These are phyloP conservation scores for Colossoma macropomum DNA, from an alignment of 2,113 vertebrate genomes.

Conservation along the genomic window DNA sequence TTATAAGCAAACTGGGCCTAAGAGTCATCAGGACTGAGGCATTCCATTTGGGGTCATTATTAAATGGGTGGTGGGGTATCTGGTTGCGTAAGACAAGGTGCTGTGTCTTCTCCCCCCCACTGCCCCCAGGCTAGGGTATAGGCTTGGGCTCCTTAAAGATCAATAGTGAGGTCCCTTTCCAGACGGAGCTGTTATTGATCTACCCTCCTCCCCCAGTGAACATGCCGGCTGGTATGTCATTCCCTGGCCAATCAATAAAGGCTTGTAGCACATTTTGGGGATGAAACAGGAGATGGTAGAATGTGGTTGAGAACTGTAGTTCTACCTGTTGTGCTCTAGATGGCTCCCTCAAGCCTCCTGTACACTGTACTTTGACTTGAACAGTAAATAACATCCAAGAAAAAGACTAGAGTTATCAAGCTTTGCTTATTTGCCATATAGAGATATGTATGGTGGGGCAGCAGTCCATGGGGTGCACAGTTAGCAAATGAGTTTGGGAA, in stretches of 20 bases:
- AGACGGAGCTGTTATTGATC: conserved; percentile 76
- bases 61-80: conserved; percentile 58
- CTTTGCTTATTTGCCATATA: not conserved
- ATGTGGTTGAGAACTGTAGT: conserved; percentile 29
- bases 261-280: conserved; percentile 69
- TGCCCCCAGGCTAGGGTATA: conserved; percentile 51
- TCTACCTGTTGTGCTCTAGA: conserved; percentile 63
- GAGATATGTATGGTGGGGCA: not conserved
- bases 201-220: conserved; percentile 66
- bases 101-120: conserved; percentile 32
- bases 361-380: not conserved
- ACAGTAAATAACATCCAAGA: not conserved
- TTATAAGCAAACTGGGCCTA: conserved; percentile 62
- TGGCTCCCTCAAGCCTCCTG: conserved; percentile 64
- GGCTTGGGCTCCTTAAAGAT: conserved; percentile 63
- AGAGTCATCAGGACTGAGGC: conserved; percentile 41
- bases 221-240: conserved; percentile 78
- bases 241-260: conserved; percentile 73
- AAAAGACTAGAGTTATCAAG: not conserved
- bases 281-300: conserved; percentile 60
- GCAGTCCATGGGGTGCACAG: not conserved
- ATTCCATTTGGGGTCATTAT: conserved; percentile 61
- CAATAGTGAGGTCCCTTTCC: conserved; percentile 79
- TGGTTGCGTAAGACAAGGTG: conserved; percentile 55
- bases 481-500: not conserved